Conservation (phyloP, 2,888 invertebrate genomes). For the Epistrophe grossulariae region DNA sequence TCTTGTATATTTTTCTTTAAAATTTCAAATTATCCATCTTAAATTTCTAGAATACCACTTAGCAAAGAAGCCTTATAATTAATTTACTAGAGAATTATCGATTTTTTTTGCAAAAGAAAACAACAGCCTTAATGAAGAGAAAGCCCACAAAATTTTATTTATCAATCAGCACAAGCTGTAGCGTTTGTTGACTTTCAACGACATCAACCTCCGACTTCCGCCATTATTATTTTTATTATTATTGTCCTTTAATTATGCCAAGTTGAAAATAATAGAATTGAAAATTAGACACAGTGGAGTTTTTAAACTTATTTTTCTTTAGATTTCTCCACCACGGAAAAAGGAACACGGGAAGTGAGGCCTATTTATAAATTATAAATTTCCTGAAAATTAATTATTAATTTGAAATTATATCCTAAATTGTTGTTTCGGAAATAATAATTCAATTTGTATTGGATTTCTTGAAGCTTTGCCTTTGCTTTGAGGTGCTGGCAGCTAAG, state of each 20-base stretch:
- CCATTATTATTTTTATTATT: neutral
- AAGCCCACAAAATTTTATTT: constrained; percentile 25
- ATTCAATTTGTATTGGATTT: constrained; percentile 43
- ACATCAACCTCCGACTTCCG: neutral
- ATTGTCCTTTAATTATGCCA: constrained; percentile 18
- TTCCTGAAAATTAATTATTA: constrained; percentile 56
- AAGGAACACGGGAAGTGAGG: fast-evolving
- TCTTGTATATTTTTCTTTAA: neutral
- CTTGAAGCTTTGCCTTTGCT: neutral
- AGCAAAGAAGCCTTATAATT: neutral
- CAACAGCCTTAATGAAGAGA: constrained; percentile 16
- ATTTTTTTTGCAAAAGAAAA: neutral
- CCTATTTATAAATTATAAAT: neutral
- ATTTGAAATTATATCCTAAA: constrained; percentile 55
- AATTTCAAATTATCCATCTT: constrained; percentile 34
- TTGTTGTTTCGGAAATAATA: constrained; percentile 39
- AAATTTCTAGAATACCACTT: constrained; percentile 27
- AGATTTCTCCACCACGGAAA: neutral
- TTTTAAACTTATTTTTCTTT: neutral
- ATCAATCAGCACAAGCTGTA: constrained; percentile 46
- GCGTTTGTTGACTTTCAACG: neutral
- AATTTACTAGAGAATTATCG: constrained; percentile 4
- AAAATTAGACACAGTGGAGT: neutral
- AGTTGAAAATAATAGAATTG: neutral
- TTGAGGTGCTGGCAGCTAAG: neutral